Conservation (phyloP, 2,113 vertebrate species). For the Lepidiolamprologus cunningtoni region DNA sequence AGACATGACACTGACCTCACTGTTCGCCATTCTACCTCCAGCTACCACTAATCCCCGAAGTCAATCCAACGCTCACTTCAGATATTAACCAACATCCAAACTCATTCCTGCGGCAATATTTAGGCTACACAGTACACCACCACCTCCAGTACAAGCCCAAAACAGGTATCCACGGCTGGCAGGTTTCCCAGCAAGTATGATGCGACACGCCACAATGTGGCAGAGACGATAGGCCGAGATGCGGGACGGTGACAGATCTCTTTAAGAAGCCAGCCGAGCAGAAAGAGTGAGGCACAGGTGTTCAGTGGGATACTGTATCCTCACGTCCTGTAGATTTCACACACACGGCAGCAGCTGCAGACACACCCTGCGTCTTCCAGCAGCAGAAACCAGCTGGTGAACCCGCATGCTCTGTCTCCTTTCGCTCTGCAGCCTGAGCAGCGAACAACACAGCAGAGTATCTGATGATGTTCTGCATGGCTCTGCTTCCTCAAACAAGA, state of each 20-base stretch:
- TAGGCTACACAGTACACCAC: conserved; percentile 1
- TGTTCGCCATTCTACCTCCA: neutral
- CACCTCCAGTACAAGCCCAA: neutral
- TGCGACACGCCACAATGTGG: conserved; percentile 14
- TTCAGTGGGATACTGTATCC: conserved; percentile 55
- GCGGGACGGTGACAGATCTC: conserved; percentile 53
- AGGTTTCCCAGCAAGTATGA: conserved; percentile 37
- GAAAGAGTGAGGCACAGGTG: conserved; percentile 70
- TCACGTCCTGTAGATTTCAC: conserved; percentile 40
- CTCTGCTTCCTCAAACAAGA: neutral
- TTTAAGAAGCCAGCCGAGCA: conserved; percentile 59
- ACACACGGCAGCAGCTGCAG: conserved; percentile 32
- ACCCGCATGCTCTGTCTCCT: conserved; percentile 19
- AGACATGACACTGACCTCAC: neutral
- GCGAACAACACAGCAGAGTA: neutral
- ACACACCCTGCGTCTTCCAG: conserved; percentile 19
- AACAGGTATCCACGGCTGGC: neutral
- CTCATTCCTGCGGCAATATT: neutral
- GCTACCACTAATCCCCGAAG: neutral
- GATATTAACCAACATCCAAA: neutral
- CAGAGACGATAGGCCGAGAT: conserved; percentile 22
- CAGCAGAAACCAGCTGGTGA: conserved; percentile 29
- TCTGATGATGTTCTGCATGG: neutral
- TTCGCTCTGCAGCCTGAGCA: neutral
- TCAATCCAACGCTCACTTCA: neutral